Base-by-base conservation (phyloP, 2,797 vertebrate genomes). In the Pogonophryne albipinna region DNA sequence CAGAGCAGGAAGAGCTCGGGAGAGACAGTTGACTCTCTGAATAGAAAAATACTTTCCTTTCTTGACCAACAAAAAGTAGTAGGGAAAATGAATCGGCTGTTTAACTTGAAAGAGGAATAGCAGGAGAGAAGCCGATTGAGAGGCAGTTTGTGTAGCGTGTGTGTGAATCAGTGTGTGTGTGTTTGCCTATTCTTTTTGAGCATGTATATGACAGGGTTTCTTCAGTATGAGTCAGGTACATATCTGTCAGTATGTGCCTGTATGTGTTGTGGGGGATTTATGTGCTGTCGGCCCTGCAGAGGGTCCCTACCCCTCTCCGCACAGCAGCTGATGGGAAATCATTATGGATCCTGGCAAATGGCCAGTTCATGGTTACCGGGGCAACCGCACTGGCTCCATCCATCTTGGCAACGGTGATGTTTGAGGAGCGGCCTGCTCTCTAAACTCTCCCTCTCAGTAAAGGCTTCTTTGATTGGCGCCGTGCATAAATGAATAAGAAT, bases 311-410 rank as follows among this genome's bases (percentile, higher is more conserved):
- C 76, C 65, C 78, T 67, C 66, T 71, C 75, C 38, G 80, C 66
- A 74, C 78, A 80, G 87, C 90, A 91, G 85, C 89, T 94, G 93
- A 94, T 92, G 88, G 86, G 87, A 94, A 94, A 92, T 92, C 91
- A 94, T 95, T 94, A 93, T 86, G 89, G 92, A 93, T 92, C 86
- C 84, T 94, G 93, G 93, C 89, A 94, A 92, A 85, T 87, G 88
- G 91, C 93, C 93, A 94, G 89, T 91, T 63, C 3, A 77, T 60
- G 76, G 95, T 95, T 94, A 89, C 95, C 93, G 92, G 6, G 89
- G 94, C 92, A 95, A 96, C 95, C 77, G 0, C 34, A 20, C 77
- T 60, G 76, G 81, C 86, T 76, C 87, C 85, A 91, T 92, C 91
- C 84, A 80, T 93, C 87, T 87, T 77, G 84, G 83, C 84, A 59